Conservation (phyloP, 2,113 vertebrate genomes). For the Fregata magnificens region DNA sequence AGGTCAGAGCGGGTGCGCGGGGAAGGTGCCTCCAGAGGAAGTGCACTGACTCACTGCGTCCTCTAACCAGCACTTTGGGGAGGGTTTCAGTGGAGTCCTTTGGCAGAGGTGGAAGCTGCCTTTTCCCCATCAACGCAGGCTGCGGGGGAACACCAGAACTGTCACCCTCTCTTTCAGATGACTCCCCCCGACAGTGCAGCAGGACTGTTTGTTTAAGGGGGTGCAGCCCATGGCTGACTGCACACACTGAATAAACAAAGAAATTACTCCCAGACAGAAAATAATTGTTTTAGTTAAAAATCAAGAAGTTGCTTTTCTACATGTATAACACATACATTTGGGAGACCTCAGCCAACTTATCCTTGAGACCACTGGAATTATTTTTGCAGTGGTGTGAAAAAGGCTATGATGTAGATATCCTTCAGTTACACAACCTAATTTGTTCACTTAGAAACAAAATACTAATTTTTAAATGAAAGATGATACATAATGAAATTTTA, state of each 20-base stretch:
- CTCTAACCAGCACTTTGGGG: rapidly evolving
- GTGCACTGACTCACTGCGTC: not conserved
- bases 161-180: not conserved
- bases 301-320: not conserved
- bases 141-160: not conserved
- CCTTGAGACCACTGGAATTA: not conserved
- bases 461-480: not conserved
- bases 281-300: not conserved
- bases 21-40: not conserved
- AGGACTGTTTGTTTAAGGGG: not conserved
- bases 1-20: not conserved
- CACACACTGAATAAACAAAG: not conserved
- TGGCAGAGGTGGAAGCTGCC: not conserved
- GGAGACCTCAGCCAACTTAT: not conserved
- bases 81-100: not conserved
- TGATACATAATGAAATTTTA: not conserved
- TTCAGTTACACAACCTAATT: not conserved
- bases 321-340: not conserved
- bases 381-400: not conserved
- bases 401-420: not conserved
- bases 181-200: not conserved
- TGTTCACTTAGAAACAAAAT: not conserved
- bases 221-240: not conserved
- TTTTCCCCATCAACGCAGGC: rapidly evolving
- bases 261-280: not conserved